Percentiles rank a stretch among this genome's conserved stretches.
Evolutionary conservation across 30 jellyfish, hydroid and myxozoan genomes (phyloP).

Genomic region (Sanderia malayensis): DNA sequence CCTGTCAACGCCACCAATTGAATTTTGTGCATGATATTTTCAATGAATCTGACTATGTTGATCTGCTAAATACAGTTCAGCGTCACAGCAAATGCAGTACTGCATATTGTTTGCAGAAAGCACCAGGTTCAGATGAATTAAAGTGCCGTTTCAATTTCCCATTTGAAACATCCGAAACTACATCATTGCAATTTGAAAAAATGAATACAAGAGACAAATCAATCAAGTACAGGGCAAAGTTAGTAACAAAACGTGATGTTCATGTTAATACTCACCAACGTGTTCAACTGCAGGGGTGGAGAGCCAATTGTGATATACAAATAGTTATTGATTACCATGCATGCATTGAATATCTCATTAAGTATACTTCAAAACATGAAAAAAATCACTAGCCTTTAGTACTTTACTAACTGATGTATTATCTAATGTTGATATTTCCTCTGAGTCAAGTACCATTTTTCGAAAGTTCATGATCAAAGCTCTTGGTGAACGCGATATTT

Average conservation of each 20-base stretch:
- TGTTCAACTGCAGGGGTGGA: too few species aligned
- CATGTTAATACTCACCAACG: not conserved
- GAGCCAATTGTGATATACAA: too few species aligned
- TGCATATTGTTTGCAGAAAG: not conserved
- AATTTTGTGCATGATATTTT: too few species aligned
- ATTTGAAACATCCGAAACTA: not conserved
- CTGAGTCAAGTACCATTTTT: too few species aligned
- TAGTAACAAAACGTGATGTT: not conserved
- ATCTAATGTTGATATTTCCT: too few species aligned
- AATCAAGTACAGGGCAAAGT: not conserved
- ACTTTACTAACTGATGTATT: not conserved
- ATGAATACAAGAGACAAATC: not conserved
- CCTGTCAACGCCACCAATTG: too few species aligned
- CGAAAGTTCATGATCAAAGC: not conserved
- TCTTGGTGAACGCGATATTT: not conserved
- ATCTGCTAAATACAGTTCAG: too few species aligned
- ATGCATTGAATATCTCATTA: too few species aligned
- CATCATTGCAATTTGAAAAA: not conserved
- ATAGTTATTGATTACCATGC: too few species aligned
- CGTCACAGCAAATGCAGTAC: too few species aligned
- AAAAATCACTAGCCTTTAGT: not conserved
- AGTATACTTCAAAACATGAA: not conserved
- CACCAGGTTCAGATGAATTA: not conserved
- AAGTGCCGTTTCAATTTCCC: not conserved
- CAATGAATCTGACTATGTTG: too few species aligned